Evolutionary conservation across 2,888 invertebrate genomes (phyloP).

Genomic region (Apocheima hispidaria): DNA sequence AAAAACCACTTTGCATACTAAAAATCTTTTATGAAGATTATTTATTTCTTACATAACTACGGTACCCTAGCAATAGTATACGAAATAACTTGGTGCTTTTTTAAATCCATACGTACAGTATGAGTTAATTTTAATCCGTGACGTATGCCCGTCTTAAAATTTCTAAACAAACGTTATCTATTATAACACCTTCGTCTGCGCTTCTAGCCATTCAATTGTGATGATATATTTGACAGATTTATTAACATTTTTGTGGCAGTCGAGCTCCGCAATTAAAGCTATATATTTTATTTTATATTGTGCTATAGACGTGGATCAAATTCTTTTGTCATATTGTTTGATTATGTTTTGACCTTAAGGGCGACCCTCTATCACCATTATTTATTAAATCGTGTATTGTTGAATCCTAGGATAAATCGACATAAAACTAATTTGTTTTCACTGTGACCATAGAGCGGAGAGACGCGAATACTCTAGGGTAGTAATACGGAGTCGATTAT

Average conservation of each 20-base stretch:
- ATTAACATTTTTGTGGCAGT: constrained; percentile 28
- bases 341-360: not conserved
- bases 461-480: not conserved
- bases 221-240: constrained; percentile 36
- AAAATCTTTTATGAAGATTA: too few species aligned
- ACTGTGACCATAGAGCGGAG: too few species aligned
- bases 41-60: too few species aligned
- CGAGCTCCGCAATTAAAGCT: constrained; percentile 21
- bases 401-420: not conserved
- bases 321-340: constrained; percentile 19
- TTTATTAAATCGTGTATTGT: not conserved
- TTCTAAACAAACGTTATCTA: constrained; percentile 11
- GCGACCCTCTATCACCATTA: not conserved
- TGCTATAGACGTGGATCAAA: constrained; percentile 11
- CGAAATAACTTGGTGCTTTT: too few species aligned
- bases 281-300: constrained; percentile 19
- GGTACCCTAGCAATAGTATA: too few species aligned
- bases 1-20: too few species aligned
- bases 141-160: not conserved
- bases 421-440: not conserved
- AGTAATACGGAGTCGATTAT: too few species aligned
- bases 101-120: too few species aligned
- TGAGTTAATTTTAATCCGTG: too few species aligned
- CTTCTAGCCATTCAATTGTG: constrained; percentile 27
- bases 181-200: not conserved